Evolutionary conservation across 1,140 invertebrate species (phyloP).

Genomic region (Lysiphlebus fabarum): DNA sequence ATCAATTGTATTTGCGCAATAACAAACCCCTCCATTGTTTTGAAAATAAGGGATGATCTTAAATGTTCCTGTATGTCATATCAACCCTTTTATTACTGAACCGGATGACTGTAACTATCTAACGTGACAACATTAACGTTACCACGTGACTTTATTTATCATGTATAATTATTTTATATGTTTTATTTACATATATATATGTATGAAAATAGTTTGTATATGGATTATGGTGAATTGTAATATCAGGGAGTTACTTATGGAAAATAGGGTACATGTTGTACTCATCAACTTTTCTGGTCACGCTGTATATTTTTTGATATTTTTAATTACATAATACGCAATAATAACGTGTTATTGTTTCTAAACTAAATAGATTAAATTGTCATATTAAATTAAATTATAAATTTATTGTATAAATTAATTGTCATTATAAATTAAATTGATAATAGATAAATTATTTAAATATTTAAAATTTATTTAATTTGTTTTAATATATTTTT

Average conservation of each 20-base stretch:
- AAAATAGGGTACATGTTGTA: conserved; percentile 3
- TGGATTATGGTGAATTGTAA: conserved; percentile 15
- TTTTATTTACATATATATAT: conserved; percentile 25
- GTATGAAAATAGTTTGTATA: conserved; percentile 3
- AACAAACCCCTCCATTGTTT: background rate
- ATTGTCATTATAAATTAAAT: too few species aligned
- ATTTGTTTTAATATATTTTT: too few species aligned
- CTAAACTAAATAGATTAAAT: too few species aligned
- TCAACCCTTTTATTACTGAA: conserved; percentile 47
- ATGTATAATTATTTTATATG: conserved; percentile 35
- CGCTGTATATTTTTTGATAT: background rate
- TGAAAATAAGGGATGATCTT: conserved; percentile 22
- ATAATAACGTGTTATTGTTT: too few species aligned
- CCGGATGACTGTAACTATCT: conserved; percentile 50
- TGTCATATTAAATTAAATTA: too few species aligned
- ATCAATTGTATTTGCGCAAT: too few species aligned
- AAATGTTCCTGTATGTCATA: conserved; percentile 13
- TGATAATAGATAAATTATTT: too few species aligned
- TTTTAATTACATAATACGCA: too few species aligned
- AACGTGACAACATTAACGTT: conserved; percentile 46
- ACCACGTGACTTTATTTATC: conserved; percentile 27
- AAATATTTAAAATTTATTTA: too few species aligned
- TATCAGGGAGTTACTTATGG: conserved; percentile 15
- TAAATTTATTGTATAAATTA: too few species aligned
- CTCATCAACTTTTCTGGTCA: conserved; percentile 25